Base-by-base conservation (phyloP, 2,113 vertebrate genomes). In the Anhinga rufa region DNA sequence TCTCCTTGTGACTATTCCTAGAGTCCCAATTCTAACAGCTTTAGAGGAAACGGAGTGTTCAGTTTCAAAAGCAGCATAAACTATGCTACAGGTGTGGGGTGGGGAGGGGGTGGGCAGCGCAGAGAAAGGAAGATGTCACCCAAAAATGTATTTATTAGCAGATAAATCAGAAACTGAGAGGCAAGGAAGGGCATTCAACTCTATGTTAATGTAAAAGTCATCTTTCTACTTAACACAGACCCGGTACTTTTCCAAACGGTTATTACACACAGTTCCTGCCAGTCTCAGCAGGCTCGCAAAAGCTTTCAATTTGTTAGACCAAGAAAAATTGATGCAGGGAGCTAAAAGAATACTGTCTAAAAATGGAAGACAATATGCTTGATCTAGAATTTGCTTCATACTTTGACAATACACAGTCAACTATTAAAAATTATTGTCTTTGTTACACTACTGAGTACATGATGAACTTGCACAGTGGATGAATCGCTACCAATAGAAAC, bases 71-170 rank as follows among this genome's bases (percentile, higher is more conserved):
- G 32, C 60, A 60, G 28, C 32, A 55, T 17, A 32, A 83, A 42
- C 20, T 12, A 42, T 21, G 4, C 58, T 46, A 51, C 32, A 62
- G 29, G 52, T 7, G 17, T 10, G 62, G 17, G 60, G 12, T 26
- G 17, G 17, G 17, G 17, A 10, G 66, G 15, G 51, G 8, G 31
- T 13, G 9, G 9, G 13, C 55, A 36, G 2, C 0, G 1, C 2
- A 5, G 12, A 31, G 19, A 84, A 49, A 28, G 12, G 32, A 75
- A 88, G 25, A 11, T 13, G 19, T 66, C 42, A 70, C 24, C 12
- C 52, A 29, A 28, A 92, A 76, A 60, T 5, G 7, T 42, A 77
- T 75, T 92, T 86, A 74, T 36, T 71, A 79, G 9, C 2, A 3
- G 34, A 16, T 31, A 93, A 78, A 88, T 31, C 7, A 64, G 46